Percentiles rank a stretch among this genome's conserved stretches.
These are phyloP conservation scores for Drosophila ironensis DNA, from an alignment of 1,140 invertebrate species.

Conservation along the genomic window DNA sequence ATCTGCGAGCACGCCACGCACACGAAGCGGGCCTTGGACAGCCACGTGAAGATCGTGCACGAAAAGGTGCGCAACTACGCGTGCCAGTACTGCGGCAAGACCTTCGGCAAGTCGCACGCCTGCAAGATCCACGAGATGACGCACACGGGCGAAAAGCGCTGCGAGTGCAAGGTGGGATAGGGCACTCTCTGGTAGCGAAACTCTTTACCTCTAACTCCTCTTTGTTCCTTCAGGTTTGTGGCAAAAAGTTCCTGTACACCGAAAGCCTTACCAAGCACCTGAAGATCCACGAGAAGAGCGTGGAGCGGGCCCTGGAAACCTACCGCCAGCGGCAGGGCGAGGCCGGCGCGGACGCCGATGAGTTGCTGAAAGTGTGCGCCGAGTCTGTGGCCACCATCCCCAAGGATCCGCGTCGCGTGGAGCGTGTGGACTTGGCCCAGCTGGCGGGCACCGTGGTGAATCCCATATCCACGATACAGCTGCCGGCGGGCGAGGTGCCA, in stretches of 20 bases:
- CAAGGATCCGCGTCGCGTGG: conserved; percentile 63
- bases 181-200: too few species aligned
- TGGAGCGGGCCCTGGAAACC: conserved; percentile 65
- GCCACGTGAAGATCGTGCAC: conserved; percentile 76
- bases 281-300: conserved; percentile 76
- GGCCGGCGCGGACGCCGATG: conserved; percentile 38
- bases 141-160: conserved; percentile 83
- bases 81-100: conserved; percentile 77
- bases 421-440: conserved; percentile 69
- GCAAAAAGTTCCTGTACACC: conserved; percentile 66
- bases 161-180: conserved; percentile 63
- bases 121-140: conserved; percentile 81
- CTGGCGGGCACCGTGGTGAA: conserved; percentile 72
- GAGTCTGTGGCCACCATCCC: conserved; percentile 76
- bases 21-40: conserved; percentile 65
- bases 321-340: conserved; percentile 65
- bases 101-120: conserved; percentile 76
- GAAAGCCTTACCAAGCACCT: conserved; percentile 73
- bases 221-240: conserved; percentile 37
- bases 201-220: neutral
- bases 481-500: conserved; percentile 32
- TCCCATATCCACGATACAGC: conserved; percentile 57
- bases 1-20: conserved; percentile 72
- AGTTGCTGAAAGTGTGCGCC: conserved; percentile 67
- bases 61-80: conserved; percentile 72